These are phyloP conservation scores for Paramisgurnus dabryanus DNA, from an alignment of 2,113 vertebrate species.

Conservation along the genomic window DNA sequence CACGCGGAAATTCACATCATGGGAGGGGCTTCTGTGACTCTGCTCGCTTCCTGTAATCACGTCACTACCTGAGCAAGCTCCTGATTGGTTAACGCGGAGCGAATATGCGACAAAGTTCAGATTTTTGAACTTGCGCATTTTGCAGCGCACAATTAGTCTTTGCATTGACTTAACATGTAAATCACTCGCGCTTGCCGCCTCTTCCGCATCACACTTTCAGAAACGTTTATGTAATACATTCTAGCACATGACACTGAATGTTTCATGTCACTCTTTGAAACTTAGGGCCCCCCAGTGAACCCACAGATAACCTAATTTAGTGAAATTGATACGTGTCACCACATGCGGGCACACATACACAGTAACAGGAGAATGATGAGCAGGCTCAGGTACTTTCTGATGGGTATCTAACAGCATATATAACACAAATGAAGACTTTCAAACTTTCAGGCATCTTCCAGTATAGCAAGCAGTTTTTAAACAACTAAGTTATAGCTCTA, in stretches of 20 bases:
- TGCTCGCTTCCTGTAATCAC: no score
- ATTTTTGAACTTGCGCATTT: no score
- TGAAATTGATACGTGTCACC: constrained; percentile 14
- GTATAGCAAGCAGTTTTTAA: no score
- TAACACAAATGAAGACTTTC: background rate
- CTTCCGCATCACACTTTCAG: background rate
- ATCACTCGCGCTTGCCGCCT: no score
- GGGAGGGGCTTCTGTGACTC: no score
- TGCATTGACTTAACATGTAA: no score
- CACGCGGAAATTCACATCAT: no score
- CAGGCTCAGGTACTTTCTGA: background rate
- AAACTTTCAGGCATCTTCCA: background rate
- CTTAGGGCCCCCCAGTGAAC: background rate
- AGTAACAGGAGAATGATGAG: constrained; percentile 28
- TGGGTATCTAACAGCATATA: background rate
- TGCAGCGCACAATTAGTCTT: no score
- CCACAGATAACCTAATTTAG: constrained; percentile 32
- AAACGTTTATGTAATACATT: background rate
- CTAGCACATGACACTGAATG: background rate
- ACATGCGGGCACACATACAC: constrained; percentile 4
- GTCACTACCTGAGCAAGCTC: no score
- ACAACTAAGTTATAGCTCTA: no score
- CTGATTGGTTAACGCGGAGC: no score
- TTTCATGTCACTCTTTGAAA: constrained; percentile 28
- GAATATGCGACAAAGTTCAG: no score